These are phyloP conservation scores for Buteo buteo DNA, from an alignment of 2,113 vertebrate species.

Conservation along the genomic window DNA sequence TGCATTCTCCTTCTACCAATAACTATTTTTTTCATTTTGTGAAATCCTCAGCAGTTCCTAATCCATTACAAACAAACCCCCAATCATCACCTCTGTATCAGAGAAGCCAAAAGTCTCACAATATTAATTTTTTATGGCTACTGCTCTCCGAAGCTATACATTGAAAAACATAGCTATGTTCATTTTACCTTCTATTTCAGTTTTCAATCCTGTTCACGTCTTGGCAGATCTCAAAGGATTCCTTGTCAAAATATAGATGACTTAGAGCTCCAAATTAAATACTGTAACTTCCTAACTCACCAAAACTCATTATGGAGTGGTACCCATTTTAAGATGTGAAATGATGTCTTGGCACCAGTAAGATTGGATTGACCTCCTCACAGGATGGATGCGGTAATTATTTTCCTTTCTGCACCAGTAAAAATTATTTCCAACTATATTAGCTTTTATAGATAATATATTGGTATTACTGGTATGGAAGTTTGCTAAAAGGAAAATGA, in stretches of 20 bases:
- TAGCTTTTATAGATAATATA: neutral
- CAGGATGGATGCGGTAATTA: neutral
- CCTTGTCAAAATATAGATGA: neutral
- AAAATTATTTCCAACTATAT: neutral
- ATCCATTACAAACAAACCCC: neutral
- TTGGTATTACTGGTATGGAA: neutral
- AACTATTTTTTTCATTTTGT: neutral
- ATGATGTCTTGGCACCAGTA: neutral
- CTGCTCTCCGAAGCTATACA: neutral
- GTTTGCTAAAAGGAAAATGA: neutral
- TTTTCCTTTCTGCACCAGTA: neutral
- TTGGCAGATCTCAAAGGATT: neutral
- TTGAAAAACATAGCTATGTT: neutral
- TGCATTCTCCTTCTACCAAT: neutral
- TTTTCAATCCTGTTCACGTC: neutral
- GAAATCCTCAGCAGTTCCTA: neutral
- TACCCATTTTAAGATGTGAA: neutral
- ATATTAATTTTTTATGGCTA: neutral
- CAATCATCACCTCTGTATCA: neutral
- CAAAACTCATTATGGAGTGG: neutral
- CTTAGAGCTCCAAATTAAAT: constrained; percentile 2
- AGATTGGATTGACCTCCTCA: neutral
- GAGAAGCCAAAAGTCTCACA: neutral
- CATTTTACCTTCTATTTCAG: neutral
- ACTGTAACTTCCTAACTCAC: neutral